These are phyloP conservation scores for Lithophane leautieri DNA, from an alignment of 2,888 invertebrate species.

Conservation along the genomic window DNA sequence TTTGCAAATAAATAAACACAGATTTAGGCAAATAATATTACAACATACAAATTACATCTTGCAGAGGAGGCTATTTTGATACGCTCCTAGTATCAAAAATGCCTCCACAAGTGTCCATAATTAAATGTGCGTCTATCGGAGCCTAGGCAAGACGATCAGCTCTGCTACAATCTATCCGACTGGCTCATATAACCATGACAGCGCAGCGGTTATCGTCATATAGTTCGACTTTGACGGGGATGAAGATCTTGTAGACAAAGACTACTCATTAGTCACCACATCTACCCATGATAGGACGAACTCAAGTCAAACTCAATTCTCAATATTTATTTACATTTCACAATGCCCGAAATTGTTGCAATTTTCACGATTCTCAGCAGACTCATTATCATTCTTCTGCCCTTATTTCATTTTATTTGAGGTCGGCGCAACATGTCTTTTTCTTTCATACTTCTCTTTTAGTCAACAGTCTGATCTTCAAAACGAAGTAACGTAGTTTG, in stretches of 20 bases:
- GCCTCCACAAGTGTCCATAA: neutral
- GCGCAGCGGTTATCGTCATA: neutral
- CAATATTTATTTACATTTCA: neutral
- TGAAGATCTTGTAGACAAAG: neutral
- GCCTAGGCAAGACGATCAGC: neutral
- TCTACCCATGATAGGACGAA: neutral
- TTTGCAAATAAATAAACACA: conserved; percentile 1
- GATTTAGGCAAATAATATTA: neutral
- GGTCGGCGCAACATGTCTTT: too few relatives aligned
- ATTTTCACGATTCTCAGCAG: neutral
- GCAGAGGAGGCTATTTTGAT: too few relatives aligned
- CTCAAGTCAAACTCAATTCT: neutral
- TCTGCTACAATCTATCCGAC: neutral
- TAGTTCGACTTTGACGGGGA: neutral
- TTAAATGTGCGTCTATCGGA: neutral
- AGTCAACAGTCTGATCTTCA: neutral
- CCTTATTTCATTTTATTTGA: too few relatives aligned
- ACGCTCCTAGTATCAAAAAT: neutral
- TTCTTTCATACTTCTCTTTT: too few relatives aligned
- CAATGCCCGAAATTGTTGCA: neutral
- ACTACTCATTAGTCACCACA: neutral
- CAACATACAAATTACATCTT: neutral
- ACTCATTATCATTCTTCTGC: neutral
- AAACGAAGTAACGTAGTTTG: neutral
- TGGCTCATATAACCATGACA: neutral